phyloP scores from a whole-genome alignment of 2,113 vertebrate genomes.

The Bambusicola thoracicus region DNA sequence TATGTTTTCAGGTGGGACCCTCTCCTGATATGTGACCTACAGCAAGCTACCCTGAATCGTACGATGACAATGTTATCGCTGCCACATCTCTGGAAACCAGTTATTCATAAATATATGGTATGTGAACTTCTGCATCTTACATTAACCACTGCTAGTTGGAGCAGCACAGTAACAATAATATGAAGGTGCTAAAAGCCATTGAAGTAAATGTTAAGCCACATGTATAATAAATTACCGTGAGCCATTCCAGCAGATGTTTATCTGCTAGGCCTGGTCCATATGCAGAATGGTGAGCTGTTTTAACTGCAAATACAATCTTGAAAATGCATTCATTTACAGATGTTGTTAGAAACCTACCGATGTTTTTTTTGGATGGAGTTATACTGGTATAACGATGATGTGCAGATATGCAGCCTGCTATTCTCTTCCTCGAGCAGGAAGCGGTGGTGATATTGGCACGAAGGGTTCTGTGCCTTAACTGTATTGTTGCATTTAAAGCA shows the following conservation, averaged over 20 bases:
- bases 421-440: neutral
- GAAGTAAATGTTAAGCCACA: constrained; percentile 50
- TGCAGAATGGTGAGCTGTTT: neutral
- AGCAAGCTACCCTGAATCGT: neutral
- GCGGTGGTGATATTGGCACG: fast-evolving
- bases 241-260: constrained; percentile 25
- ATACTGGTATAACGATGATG: neutral
- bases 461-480: neutral
- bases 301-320: neutral
- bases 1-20: constrained; percentile 46
- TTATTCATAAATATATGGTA: constrained; percentile 53
- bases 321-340: neutral
- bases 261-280: neutral
- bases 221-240: neutral
- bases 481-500: neutral
- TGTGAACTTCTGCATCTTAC: constrained; percentile 31
- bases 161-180: constrained; percentile 29
- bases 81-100: constrained; percentile 67
- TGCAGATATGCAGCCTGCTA: neutral
- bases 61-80: constrained; percentile 68
- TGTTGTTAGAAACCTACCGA: neutral
- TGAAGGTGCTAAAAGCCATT: constrained; percentile 53
- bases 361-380: neutral
- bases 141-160: constrained; percentile 41
- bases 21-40: constrained; percentile 60